Evolutionary conservation across 2,888 invertebrate species (phyloP).

Genomic region (Podotricha telesiphe): DNA sequence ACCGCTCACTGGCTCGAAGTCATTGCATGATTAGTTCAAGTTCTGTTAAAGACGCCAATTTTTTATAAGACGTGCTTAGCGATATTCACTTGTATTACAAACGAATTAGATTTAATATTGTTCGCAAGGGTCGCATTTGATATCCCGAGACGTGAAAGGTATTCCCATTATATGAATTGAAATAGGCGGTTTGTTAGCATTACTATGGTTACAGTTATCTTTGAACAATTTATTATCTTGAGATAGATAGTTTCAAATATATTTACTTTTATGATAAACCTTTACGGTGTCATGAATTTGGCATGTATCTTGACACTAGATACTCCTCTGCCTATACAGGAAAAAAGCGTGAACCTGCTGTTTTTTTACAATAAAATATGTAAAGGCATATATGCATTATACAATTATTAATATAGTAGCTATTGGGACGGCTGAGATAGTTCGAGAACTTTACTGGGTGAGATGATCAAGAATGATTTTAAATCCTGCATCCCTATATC

Average conservation of each 20-base stretch:
- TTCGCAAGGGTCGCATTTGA: constrained; percentile 32
- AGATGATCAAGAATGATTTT: no score
- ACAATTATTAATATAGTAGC: no score
- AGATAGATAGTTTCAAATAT: constrained; percentile 4
- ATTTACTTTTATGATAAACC: not conserved
- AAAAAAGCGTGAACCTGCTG: no score
- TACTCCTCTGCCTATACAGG: no score
- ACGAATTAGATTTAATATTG: constrained; percentile 33
- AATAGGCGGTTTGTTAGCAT: constrained; percentile 54
- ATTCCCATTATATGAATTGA: constrained; percentile 52
- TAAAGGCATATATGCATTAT: no score
- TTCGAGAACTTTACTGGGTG: no score
- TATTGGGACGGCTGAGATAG: no score
- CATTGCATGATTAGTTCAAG: constrained; percentile 59
- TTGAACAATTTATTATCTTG: not conserved
- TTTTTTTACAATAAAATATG: no score
- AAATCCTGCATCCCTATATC: no score
- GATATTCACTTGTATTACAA: constrained; percentile 26
- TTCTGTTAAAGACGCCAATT: constrained; percentile 52
- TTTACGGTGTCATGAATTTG: no score
- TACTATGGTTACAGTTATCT: constrained; percentile 33
- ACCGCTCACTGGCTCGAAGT: constrained; percentile 41
- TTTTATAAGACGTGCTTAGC: constrained; percentile 39
- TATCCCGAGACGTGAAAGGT: constrained; percentile 49
- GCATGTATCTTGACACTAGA: no score